These are phyloP conservation scores for Sebastes vulpes DNA, from an alignment of 2,797 vertebrate species.

Conservation along the genomic window DNA sequence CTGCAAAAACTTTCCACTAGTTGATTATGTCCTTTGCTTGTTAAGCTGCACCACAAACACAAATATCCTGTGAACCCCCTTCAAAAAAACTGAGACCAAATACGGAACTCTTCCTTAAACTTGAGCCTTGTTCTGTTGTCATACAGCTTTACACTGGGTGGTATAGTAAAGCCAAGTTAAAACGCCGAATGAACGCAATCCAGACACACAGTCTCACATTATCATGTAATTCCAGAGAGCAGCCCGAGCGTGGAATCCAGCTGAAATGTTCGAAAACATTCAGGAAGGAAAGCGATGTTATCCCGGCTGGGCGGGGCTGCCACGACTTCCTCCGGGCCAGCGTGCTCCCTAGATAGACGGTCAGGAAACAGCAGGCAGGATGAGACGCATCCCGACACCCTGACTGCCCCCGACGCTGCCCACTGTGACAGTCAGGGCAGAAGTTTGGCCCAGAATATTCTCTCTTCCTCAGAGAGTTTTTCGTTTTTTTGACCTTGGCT, in stretches of 20 bases:
- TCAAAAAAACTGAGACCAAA: not conserved
- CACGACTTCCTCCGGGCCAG: constrained; percentile 71
- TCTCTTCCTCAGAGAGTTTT: constrained; percentile 24
- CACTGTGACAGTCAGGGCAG: constrained; percentile 47
- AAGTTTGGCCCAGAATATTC: constrained; percentile 48
- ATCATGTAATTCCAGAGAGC: constrained; percentile 65
- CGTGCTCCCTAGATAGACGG: constrained; percentile 78
- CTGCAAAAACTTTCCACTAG: constrained; percentile 56
- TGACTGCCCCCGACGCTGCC: constrained; percentile 39
- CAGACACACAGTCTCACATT: not conserved
- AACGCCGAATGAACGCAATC: not conserved
- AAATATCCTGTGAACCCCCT: constrained; percentile 27
- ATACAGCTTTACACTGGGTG: not conserved
- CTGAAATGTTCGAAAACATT: constrained; percentile 73
- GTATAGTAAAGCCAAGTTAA: not conserved
- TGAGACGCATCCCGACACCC: constrained; percentile 80
- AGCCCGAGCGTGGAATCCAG: constrained; percentile 67
- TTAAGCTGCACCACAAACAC: constrained; percentile 18
- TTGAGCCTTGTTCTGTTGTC: not conserved
- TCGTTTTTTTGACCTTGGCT: constrained; percentile 31
- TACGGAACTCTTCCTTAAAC: not conserved
- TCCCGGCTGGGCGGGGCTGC: constrained; percentile 77
- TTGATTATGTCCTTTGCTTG: constrained; percentile 32
- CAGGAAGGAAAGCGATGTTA: constrained; percentile 86
- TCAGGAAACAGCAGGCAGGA: constrained; percentile 85